These are phyloP conservation scores for Drosophila pseudoananassae DNA, from an alignment of 1,140 invertebrate genomes.

Conservation along the genomic window DNA sequence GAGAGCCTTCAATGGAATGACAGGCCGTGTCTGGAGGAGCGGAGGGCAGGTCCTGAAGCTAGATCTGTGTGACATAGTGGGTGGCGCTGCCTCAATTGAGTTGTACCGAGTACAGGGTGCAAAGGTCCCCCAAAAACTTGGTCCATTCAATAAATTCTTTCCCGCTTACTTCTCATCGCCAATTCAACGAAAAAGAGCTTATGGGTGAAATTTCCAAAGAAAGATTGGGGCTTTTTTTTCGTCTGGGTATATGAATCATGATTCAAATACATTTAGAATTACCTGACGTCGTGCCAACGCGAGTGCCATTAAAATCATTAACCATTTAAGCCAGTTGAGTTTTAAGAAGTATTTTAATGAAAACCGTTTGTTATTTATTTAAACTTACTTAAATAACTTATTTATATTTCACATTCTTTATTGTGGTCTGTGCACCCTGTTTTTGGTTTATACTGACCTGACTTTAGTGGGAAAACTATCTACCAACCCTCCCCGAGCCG, in stretches of 20 bases:
- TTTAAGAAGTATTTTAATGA: constrained; percentile 9
- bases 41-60: constrained; percentile 16
- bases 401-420: background rate
- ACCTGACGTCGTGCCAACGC: constrained; percentile 21
- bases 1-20: constrained; percentile 24
- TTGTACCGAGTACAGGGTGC: constrained; percentile 41
- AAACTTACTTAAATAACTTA: too few species aligned
- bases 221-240: constrained; percentile 30
- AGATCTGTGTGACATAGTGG: constrained; percentile 32
- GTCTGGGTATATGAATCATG: constrained; percentile 26
- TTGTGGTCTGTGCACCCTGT: constrained; percentile 24
- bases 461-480: constrained; percentile 14
- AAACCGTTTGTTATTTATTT: too few species aligned
- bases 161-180: constrained; percentile 18
- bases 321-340: constrained; percentile 22
- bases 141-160: constrained; percentile 19
- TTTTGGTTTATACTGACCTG: background rate
- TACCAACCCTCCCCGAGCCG: constrained; percentile 7
- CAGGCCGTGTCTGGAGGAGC: constrained; percentile 41
- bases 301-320: constrained; percentile 45
- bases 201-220: constrained; percentile 22
- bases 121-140: constrained; percentile 24
- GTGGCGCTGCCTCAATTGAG: constrained; percentile 38
- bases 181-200: constrained; percentile 17
- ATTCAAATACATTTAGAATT: constrained; percentile 35